phyloP scores from a whole-genome alignment of 2,113 vertebrate genomes.

The Chaetodon trifascialis region DNA sequence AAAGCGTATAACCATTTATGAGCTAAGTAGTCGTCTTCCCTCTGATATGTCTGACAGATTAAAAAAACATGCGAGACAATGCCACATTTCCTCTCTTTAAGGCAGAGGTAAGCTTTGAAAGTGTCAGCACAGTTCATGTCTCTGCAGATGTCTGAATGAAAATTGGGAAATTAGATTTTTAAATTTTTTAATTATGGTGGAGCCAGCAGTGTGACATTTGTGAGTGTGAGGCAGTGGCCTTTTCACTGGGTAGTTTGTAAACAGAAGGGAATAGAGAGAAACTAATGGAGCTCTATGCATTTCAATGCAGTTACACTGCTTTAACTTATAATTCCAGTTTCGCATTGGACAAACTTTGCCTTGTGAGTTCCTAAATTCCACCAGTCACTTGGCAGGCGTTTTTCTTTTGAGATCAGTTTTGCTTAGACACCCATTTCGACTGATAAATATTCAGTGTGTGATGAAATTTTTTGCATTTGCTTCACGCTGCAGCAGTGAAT shows the following conservation, averaged over 20 bases:
- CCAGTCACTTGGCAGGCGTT: background rate
- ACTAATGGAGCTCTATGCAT: background rate
- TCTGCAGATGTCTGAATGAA: background rate
- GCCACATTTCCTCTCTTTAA: background rate
- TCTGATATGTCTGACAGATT: constrained; percentile 7
- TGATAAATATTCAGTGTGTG: constrained; percentile 45
- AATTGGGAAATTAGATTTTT: background rate
- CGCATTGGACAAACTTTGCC: constrained; percentile 1
- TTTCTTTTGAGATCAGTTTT: constrained; percentile 17
- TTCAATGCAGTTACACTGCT: background rate
- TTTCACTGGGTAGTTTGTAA: background rate
- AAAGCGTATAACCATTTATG: constrained; percentile 18
- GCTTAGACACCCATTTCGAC: constrained; percentile 7
- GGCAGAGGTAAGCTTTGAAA: background rate
- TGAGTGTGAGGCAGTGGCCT: background rate
- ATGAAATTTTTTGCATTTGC: constrained; percentile 42
- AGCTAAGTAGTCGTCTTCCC: background rate
- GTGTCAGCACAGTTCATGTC: background rate
- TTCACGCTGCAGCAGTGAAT: constrained; percentile 12
- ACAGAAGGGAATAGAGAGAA: constrained; percentile 1
- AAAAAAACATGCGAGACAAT: constrained; percentile 13
- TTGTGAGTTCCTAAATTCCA: constrained; percentile 9
- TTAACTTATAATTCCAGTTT: constrained; percentile 9
- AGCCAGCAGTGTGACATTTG: background rate
- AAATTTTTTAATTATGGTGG: background rate